These are phyloP conservation scores for Drosophila fungiperda DNA, from an alignment of 2,888 invertebrate species.

Conservation along the genomic window DNA sequence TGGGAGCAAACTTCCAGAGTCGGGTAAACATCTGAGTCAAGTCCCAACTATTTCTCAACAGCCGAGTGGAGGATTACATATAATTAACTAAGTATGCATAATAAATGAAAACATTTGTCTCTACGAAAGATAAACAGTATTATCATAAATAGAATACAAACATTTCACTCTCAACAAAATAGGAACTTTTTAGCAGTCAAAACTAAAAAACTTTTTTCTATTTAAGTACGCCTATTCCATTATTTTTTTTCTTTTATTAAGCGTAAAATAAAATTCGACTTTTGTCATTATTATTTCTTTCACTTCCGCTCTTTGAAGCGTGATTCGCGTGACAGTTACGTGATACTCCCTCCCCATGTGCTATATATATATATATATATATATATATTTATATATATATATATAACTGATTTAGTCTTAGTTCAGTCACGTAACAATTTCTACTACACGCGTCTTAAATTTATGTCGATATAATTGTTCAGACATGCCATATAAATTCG, in stretches of 20 bases:
- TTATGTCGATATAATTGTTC: conserved; percentile 6
- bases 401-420: conserved; percentile 39
- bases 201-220: neutral
- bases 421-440: conserved; percentile 54
- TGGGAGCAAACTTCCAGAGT: neutral
- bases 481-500: conserved; percentile 12
- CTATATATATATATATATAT: conserved; percentile 17
- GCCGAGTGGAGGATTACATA: neutral
- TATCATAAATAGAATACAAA: too few relatives aligned
- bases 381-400: conserved; percentile 23
- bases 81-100: neutral
- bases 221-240: neutral
- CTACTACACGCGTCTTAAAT: conserved; percentile 25
- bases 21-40: neutral
- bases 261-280: neutral
- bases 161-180: neutral
- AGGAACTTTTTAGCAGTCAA: neutral
- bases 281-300: neutral
- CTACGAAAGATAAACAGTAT: too few relatives aligned
- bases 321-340: conserved; percentile 55
- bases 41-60: conserved; percentile 7
- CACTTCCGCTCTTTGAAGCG: conserved; percentile 13
- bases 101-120: too few relatives aligned
- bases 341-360: conserved; percentile 28
- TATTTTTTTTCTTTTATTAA: neutral